These are phyloP conservation scores for Mustelus asterias DNA, from an alignment of 2,113 vertebrate species.

Conservation along the genomic window DNA sequence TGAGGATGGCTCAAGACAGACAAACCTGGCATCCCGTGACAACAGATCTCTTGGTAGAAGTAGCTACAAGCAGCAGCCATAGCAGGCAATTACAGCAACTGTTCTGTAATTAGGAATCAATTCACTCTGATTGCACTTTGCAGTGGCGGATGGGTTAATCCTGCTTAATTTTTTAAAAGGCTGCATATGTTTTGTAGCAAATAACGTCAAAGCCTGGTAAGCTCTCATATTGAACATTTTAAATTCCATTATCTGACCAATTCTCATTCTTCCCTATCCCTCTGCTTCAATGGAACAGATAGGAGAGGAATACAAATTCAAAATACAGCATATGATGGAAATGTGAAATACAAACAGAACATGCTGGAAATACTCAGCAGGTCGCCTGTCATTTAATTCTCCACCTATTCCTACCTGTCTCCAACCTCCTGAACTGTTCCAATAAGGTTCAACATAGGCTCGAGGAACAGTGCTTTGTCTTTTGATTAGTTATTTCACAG, in stretches of 20 bases:
- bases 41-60: too few relatives aligned
- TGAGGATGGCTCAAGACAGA: too few relatives aligned
- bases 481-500: not conserved
- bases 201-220: not conserved
- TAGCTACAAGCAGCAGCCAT: too few relatives aligned
- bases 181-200: not conserved
- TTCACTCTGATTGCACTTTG: not conserved
- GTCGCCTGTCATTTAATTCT: not conserved
- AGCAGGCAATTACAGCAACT: not conserved
- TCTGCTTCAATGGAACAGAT: not conserved
- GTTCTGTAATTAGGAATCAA: not conserved
- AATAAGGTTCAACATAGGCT: not conserved
- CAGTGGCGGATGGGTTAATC: not conserved
- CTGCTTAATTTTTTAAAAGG: not conserved
- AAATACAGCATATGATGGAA: not conserved
- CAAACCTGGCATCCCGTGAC: too few relatives aligned
- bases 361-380: not conserved
- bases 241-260: not conserved
- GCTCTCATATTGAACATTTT: not conserved
- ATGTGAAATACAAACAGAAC: not conserved
- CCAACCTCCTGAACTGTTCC: not conserved
- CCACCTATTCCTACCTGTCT: not conserved
- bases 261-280: not conserved
- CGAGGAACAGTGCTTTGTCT: not conserved
- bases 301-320: not conserved